Evolutionary conservation across 2,888 invertebrate genomes (phyloP).

Genomic region (Pristionchus arcanus): DNA sequence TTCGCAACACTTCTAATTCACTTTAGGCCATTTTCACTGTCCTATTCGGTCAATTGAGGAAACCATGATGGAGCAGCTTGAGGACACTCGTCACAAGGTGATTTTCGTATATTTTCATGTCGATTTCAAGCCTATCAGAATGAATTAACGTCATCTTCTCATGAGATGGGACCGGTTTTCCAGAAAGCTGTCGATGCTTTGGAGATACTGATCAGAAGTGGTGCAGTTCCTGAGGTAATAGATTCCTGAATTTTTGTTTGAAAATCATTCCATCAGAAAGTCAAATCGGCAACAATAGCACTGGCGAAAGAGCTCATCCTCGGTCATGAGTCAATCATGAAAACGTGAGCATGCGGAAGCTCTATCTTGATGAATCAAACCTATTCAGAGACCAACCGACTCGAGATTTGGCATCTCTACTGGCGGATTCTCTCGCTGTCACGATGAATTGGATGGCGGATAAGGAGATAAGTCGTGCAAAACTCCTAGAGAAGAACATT

Average conservation of each 20-base stretch:
- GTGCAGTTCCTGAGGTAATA: background rate
- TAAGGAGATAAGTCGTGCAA: background rate
- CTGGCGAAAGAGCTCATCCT: background rate
- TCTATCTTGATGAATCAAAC: too few species aligned
- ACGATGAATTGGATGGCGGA: background rate
- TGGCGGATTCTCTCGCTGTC: background rate
- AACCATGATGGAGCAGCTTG: too few species aligned
- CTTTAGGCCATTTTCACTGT: too few species aligned
- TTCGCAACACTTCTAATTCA: too few species aligned
- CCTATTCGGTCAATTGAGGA: too few species aligned
- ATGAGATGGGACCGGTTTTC: background rate
- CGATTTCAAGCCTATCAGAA: too few species aligned
- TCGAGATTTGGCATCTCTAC: background rate
- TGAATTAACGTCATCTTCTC: too few species aligned
- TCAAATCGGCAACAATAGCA: background rate
- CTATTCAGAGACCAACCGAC: too few species aligned
- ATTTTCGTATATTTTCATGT: too few species aligned
- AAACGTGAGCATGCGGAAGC: too few species aligned
- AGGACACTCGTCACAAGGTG: too few species aligned
- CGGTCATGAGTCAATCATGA: background rate
- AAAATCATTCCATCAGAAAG: background rate
- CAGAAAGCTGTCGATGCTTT: background rate
- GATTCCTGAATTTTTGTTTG: too few species aligned
- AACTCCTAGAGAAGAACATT: background rate
- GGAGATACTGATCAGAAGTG: background rate